Base-by-base conservation (phyloP, 1,140 invertebrate genomes). In the Mya arenaria region DNA sequence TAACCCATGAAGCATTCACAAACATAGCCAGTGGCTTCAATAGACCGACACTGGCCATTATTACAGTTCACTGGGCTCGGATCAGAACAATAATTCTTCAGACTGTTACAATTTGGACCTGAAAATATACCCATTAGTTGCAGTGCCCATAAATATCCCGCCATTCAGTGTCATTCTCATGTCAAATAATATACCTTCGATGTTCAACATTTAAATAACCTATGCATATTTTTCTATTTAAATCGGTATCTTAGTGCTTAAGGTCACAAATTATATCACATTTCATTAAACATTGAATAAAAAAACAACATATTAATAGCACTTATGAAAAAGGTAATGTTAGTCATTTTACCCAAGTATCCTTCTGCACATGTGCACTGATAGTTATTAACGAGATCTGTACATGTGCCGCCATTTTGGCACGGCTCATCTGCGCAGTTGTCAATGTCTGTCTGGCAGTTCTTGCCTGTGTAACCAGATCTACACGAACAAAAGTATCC, bases 391-490 rank as follows among this genome's bases (percentile, higher is more conserved):
- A 89, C 78, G 30, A 74, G 25, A 82, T 99, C 97, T 60, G 97
- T 95, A 90, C 98, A 99, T 5, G 96, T 73, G 4, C 75, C 97
- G 0, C 97, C 97, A 90, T 99, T 98, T 66, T 96, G 94, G 91
- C 98, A 99, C 0, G 97, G 97, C 92, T 97, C 96, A 44, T 96
- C 97, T 84, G 96, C 96, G 93, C 98, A 99, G 91, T 99, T 97
- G 91, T 99, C 97, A 90, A 98, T 97, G 93, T 92, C 98, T 96
- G 0, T 96, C 80, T 92, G 89, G 86, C 84, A 85, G 39, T 77
- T 78, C 39, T 84, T 91, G 94, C 95, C 95, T 79, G 95, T 95
- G 92, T 96, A 98, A 25, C 65, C 65, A 19, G n/a, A 30, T 5
- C 17, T 36, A 68, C 84, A 85, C 0, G 2, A 19, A 23, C 84